Evolutionary conservation across 2,113 vertebrate species (phyloP), one percentile per base, ranked within the genome.

Genomic region (Tangachromis dhanisi): DNA sequence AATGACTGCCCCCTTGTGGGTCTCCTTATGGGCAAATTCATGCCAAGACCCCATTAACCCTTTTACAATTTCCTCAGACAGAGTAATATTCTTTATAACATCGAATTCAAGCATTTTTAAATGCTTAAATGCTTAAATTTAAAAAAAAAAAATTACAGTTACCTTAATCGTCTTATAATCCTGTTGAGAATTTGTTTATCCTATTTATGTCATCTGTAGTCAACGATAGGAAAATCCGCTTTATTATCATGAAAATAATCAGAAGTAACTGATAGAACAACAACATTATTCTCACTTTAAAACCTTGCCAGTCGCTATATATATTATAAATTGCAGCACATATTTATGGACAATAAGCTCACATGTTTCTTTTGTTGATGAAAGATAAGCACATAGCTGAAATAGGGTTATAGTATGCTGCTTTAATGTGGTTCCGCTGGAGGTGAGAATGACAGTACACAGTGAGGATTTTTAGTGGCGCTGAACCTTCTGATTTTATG

Each of bases 1-100:
- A 90, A 90, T 86, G 14, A 90, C 91, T 92, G 91, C 93, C 93
- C 91, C 83, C 93, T 93, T 89, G 91, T 93, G 93, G 91, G 88
- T 91, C 38, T 82, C 21, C 83, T 80, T 81, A 63, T 63, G 31
- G 86, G 13, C 7, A 89, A 84, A 85, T 83, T 4, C 33, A 86
- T 42, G 29, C 9, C 86, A 14, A 42, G 29, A 73, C 42, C 73
- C 68, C 12, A 54, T 61, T 66, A 3, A 40, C 54, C 35, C 10
- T 24, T 68, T 51, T n/a, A 81, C 21, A 61, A 76, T 38, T 80
- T 40, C 42, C 16, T 73, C 6, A 79, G 71, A 76, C 54, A 47
- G 8, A 29, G 47, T n/a, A 81, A 83, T 24, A 31, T 61, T 38
- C 17, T 59, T 7, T 57, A 86, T 53, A 33, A 26, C 35, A 54